A percentile compares a stretch with the other conserved stretches of the same genome.
phyloP scores from a whole-genome alignment of 2,113 vertebrate species.

The Etia nguti region DNA sequence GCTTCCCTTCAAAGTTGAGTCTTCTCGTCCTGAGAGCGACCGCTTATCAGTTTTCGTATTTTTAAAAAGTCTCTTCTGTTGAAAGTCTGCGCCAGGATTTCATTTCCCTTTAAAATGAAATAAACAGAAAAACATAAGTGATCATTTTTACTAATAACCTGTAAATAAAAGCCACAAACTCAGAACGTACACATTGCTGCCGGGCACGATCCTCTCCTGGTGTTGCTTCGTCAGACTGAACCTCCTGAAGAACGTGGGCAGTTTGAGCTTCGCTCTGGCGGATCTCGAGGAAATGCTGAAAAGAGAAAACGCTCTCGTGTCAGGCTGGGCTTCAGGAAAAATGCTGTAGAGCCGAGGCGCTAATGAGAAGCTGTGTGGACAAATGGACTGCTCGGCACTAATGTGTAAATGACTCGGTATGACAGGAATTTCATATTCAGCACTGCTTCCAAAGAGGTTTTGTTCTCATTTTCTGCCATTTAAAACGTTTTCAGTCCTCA shows the following conservation, averaged over 20 bases:
- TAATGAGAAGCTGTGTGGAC: slow-evolving; percentile 31
- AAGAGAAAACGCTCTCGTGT: not conserved
- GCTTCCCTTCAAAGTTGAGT: not conserved
- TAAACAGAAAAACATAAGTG: not conserved
- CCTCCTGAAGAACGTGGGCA: slow-evolving; percentile 63
- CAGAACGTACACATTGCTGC: slow-evolving; percentile 64
- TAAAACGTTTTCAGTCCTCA: not conserved
- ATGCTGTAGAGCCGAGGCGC: not conserved
- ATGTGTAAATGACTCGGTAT: not conserved
- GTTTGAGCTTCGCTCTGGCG: slow-evolving; percentile 41
- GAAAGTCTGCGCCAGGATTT: slow-evolving; percentile 71
- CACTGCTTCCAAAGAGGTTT: not conserved
- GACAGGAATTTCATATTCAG: slow-evolving; percentile 13
- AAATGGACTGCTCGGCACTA: not conserved
- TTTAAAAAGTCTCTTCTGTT: slow-evolving; percentile 44
- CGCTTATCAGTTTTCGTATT: not conserved
- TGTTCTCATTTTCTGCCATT: not conserved
- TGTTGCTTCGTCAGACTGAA: slow-evolving; percentile 49
- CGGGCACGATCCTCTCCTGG: slow-evolving; percentile 58
- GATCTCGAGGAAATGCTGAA: slow-evolving; percentile 37
- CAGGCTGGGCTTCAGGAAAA: not conserved
- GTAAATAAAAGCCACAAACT: not conserved
- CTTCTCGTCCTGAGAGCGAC: not conserved
- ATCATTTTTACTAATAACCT: not conserved
- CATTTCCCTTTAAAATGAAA: slow-evolving; percentile 53